phyloP scores from a whole-genome alignment of 2,888 invertebrate species.

The Rhabditoides inermis region DNA sequence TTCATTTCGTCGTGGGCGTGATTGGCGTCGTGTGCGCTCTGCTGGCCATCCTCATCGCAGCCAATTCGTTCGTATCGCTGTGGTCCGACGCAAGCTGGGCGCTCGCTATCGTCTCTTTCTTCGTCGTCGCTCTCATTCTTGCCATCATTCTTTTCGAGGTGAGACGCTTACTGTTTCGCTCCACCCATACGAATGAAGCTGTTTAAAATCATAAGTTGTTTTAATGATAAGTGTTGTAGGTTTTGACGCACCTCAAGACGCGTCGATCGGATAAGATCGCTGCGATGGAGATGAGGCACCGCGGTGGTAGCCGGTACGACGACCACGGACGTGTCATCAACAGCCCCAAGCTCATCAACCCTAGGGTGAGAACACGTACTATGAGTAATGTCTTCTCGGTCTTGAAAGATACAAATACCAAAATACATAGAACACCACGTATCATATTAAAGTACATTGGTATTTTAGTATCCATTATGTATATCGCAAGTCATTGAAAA shows the following conservation, averaged over 20 bases:
- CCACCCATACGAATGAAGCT: background rate
- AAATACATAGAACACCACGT: too few relatives aligned
- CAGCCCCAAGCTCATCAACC: background rate
- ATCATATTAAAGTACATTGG: too few relatives aligned
- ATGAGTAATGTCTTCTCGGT: too few relatives aligned
- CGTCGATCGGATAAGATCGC: background rate
- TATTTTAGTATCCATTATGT: too few relatives aligned
- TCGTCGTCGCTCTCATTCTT: constrained; percentile 4
- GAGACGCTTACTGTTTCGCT: background rate
- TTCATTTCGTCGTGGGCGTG: constrained; percentile 9
- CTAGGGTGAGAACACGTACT: constrained; percentile 2
- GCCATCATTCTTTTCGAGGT: constrained; percentile 10
- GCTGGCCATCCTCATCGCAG: constrained; percentile 10
- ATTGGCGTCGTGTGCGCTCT: constrained; percentile 10
- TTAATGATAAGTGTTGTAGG: background rate
- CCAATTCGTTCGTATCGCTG: constrained; percentile 8
- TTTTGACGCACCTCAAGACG: constrained; percentile 6
- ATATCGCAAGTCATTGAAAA: too few relatives aligned
- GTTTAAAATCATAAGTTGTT: background rate
- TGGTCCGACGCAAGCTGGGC: constrained; percentile 7
- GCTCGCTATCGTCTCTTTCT: constrained; percentile 9
- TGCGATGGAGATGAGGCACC: constrained; percentile 5
- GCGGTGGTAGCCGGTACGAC: constrained; percentile 4
- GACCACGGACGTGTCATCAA: constrained; percentile 6
- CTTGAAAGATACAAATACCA: too few relatives aligned